Evolutionary conservation across 2,113 vertebrate genomes (phyloP).

Genomic region (Heterocephalus glaber): DNA sequence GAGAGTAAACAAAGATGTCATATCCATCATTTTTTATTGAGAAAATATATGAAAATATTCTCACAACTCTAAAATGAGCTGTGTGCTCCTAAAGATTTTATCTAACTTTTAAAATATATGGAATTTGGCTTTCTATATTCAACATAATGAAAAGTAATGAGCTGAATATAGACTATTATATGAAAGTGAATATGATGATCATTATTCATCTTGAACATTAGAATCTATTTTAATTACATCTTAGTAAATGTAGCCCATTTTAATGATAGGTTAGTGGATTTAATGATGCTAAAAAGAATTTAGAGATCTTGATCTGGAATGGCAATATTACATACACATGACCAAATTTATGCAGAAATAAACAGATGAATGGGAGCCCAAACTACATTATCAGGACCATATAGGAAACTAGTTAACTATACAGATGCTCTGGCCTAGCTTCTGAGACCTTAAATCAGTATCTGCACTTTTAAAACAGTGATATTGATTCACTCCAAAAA

Average conservation of each 20-base stretch:
- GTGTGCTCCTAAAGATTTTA: slow-evolving; percentile 38
- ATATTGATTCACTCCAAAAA: not conserved
- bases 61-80: not conserved
- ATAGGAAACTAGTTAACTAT: not conserved
- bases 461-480: not conserved
- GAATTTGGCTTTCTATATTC: slow-evolving; percentile 59
- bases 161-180: slow-evolving; percentile 56
- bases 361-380: not conserved
- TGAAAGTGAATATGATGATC: slow-evolving; percentile 50
- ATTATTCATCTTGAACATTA: slow-evolving; percentile 60
- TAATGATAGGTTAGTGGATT: slow-evolving; percentile 48
- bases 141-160: slow-evolving; percentile 71
- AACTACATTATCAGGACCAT: too few species aligned
- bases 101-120: slow-evolving; percentile 61
- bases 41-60: slow-evolving; percentile 36
- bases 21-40: not conserved
- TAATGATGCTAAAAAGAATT: not conserved
- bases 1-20: not conserved
- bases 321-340: not conserved
- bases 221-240: slow-evolving; percentile 65
- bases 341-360: not conserved
- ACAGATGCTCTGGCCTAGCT: not conserved
- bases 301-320: not conserved
- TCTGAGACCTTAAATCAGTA: not conserved
- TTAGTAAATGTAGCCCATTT: slow-evolving; percentile 62